Base-by-base conservation (phyloP, 2,888 invertebrate genomes). In the Cheiracanthium punctorium region DNA sequence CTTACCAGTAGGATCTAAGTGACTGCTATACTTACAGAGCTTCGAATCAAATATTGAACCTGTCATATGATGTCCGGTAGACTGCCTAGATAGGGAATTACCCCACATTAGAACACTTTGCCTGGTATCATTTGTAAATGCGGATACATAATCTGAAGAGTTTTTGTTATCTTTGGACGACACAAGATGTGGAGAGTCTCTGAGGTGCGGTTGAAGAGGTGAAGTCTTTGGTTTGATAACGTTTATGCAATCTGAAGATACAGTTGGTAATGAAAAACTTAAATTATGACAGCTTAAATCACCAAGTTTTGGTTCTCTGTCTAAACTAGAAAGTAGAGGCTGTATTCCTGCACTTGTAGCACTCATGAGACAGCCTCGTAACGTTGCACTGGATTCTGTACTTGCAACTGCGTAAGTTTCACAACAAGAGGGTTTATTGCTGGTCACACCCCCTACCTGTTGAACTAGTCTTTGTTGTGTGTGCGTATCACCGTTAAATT, bases 101-200 rank as follows among this genome's bases (percentile, higher is more conserved):
- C 97, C 97, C 97, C 97, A 97, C 97, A 97, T 97, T 65, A 97
- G 94, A 77, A 97, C 97, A 14, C 97, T 97, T 92, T 97, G 97
- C 67, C 97, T 93, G 89, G 94, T 93, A 90, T 94, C 94, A 79
- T 94, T 92, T 17, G 76, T 69, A 71, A 88, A 88, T 1, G 86
- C 86, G 7, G 86, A 88, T 20, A 81, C 82, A 65, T 73, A 71
- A 41, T 80, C 80, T 43, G 76, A 24, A 17, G 72, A n/a, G 41
- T 30, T 82, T 64, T 82, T 82, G 29, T 64, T 79, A 43, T 82
- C 77, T 74, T 82, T 82, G 64, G 85, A 85, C 48, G 81, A 73
- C 43, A 76, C 85, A 4, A 74, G 71, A 65, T 79, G 73, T 12
- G 74, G 74, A 24, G 82, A 82, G 70, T 86, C 80, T 81, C 87